Conservation (phyloP, 1,140 invertebrate species). For the Dendrolimus kikuchii region DNA sequence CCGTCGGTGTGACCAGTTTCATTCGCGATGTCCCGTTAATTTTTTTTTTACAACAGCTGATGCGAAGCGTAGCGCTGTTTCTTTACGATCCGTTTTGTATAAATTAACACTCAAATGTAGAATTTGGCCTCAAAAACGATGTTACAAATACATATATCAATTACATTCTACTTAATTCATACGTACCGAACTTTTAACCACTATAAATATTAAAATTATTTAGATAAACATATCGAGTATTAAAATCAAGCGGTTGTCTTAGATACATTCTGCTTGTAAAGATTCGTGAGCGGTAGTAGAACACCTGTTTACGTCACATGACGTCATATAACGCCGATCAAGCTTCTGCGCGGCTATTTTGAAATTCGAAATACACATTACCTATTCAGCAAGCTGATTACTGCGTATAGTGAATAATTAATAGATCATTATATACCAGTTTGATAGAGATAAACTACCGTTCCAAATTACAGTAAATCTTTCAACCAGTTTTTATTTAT, state of each 20-base stretch:
- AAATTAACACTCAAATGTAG: too few species aligned
- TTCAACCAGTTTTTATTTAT: too few species aligned
- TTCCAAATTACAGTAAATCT: too few species aligned
- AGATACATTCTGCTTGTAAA: background rate
- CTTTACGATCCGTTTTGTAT: conserved; percentile 33
- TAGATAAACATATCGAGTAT: too few species aligned
- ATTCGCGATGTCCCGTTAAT: conserved; percentile 65
- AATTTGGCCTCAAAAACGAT: too few species aligned
- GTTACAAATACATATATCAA: too few species aligned
- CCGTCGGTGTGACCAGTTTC: conserved; percentile 66
- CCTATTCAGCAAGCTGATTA: background rate
- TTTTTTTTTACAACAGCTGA: conserved; percentile 68
- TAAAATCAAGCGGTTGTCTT: background rate
- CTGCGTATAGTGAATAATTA: too few species aligned
- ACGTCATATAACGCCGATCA: conserved; percentile 27
- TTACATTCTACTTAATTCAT: too few species aligned
- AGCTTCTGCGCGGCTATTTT: conserved; percentile 33
- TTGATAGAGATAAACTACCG: too few species aligned
- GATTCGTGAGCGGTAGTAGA: background rate
- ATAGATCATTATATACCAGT: too few species aligned
- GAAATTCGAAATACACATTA: conserved; percentile 14
- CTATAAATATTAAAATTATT: too few species aligned
- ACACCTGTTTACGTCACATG: conserved; percentile 23
- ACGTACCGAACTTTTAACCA: too few species aligned
- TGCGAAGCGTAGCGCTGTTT: conserved; percentile 36